phyloP scores from a whole-genome alignment of 2,797 vertebrate genomes.

The Cirrhinus mrigala region DNA sequence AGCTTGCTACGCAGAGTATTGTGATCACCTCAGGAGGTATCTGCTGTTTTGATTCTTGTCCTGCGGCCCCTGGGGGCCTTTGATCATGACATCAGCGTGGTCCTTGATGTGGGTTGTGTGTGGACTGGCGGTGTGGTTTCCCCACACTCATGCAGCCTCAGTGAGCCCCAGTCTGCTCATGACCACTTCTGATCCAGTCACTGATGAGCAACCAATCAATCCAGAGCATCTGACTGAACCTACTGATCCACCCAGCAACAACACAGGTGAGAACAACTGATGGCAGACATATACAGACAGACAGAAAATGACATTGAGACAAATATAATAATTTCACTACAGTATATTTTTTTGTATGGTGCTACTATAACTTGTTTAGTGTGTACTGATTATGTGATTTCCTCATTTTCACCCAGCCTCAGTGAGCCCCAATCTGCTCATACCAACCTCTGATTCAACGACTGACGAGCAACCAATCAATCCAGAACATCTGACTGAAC shows the following conservation, averaged over 20 bases:
- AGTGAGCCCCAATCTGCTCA: slow-evolving; percentile 44
- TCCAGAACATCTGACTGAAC: background rate
- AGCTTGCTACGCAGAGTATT: background rate
- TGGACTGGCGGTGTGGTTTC: slow-evolving; percentile 24
- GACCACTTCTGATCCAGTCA: slow-evolving; percentile 13
- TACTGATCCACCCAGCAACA: slow-evolving; percentile 27
- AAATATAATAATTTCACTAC: too few species aligned
- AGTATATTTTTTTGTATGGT: too few species aligned
- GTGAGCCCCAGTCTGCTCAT: slow-evolving; percentile 29
- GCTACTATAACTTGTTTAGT: slow-evolving; percentile 23
- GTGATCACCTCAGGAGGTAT: slow-evolving; percentile 25
- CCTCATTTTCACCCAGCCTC: slow-evolving; percentile 21
- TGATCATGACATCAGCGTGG: slow-evolving; percentile 53
- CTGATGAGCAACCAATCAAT: background rate
- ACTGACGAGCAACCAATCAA: background rate
- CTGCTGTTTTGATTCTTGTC: background rate
- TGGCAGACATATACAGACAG: background rate
- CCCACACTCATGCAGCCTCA: slow-evolving; percentile 10
- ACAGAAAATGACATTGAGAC: too few species aligned
- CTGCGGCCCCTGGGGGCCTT: slow-evolving; percentile 24
- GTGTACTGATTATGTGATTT: slow-evolving; percentile 14
- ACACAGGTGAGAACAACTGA: slow-evolving; percentile 37
- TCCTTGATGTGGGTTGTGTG: slow-evolving; percentile 43
- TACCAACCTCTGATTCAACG: slow-evolving; percentile 25
- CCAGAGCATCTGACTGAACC: slow-evolving; percentile 8